A percentile compares a stretch with the other conserved stretches of the same genome.
These are phyloP conservation scores for Cliona cf. orientalis DNA, from an alignment of 37 sponge, comb jelly and placozoan species.

Conservation along the genomic window DNA sequence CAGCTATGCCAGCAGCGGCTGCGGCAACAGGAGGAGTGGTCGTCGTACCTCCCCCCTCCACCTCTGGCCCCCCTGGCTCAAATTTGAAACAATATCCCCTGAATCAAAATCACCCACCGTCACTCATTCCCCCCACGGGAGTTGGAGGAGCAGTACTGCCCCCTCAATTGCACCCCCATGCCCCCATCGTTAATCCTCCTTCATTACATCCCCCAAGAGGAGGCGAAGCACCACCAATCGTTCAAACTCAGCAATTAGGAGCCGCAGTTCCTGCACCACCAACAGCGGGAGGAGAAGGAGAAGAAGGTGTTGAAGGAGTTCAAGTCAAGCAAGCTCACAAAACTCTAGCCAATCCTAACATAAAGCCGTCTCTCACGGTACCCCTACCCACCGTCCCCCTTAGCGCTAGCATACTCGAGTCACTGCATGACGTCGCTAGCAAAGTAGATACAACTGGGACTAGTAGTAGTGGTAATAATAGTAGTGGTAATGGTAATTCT, in stretches of 20 bases:
- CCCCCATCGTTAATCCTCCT: background rate
- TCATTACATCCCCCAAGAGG: background rate
- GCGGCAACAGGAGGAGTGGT: background rate
- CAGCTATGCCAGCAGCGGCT: background rate
- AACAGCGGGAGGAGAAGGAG: background rate
- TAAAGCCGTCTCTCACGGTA: conserved; percentile 28
- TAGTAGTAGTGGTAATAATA: background rate
- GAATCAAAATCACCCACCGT: background rate
- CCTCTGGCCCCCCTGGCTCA: conserved; percentile 9
- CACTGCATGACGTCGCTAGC: background rate
- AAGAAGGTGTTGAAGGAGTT: background rate
- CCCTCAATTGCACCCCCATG: background rate
- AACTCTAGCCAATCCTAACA: conserved; percentile 1
- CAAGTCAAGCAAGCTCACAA: background rate
- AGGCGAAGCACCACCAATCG: background rate
- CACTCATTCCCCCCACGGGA: conserved; percentile 3
- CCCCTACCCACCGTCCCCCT: conserved; percentile 64
- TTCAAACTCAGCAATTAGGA: background rate
- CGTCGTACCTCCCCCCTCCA: background rate
- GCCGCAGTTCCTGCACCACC: conserved; percentile 7
- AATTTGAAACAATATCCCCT: background rate
- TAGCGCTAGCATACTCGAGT: conserved; percentile 58
- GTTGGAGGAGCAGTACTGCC: background rate
- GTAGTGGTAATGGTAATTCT: background rate
- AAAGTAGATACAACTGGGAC: too few relatives aligned